Evolutionary conservation across 2,113 vertebrate species (phyloP), one percentile per base, ranked within the genome.

Genomic region (Pan troglodytes): DNA sequence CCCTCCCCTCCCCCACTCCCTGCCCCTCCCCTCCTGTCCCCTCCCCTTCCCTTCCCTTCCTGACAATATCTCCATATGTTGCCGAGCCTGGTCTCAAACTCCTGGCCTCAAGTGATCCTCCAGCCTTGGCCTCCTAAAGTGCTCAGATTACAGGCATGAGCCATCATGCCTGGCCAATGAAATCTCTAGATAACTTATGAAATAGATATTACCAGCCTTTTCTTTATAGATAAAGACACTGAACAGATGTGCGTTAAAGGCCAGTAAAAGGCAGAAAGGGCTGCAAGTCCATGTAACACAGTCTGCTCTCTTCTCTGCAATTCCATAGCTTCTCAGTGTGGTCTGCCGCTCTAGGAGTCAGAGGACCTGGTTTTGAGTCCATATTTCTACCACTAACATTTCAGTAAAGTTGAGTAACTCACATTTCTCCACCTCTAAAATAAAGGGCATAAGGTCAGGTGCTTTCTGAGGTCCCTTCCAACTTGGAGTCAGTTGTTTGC

Each of bases 361-460:
- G n/a, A 38, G 9, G 4, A 30, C 16, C 22, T 50, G 43, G 3
- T 16, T 87, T 20, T 55, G 43, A 88, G 35, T 57, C 11, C 30
- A 35, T 14, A n/a, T 40, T 32, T 61, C 16, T 76, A 61, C 5
- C 6, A 61, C 25, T 6, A 64, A 50, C 23, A 48, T 68, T 40
- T 17, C 50, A 75, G 61, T 32, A 40, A 75, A 76, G 8, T 89
- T 64, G 14, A 84, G 14, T 55, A 76, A 57, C 38, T 59, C 32
- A 38, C 64, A 38, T 85, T 70, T 94, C 40, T n/a, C 17, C 40
- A 59, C 48, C 35, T 75, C 25, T 85, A 81, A 93, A 76, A 67
- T n/a, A 93, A 79, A 8, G 30, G 0, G 0, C 40, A 0, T 13
- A 5, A 13, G 8, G 38, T 11, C 43, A 75, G 13, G 4, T 27